Evolutionary conservation across 2,113 vertebrate genomes (phyloP).

Genomic region (Alethe castanea): DNA sequence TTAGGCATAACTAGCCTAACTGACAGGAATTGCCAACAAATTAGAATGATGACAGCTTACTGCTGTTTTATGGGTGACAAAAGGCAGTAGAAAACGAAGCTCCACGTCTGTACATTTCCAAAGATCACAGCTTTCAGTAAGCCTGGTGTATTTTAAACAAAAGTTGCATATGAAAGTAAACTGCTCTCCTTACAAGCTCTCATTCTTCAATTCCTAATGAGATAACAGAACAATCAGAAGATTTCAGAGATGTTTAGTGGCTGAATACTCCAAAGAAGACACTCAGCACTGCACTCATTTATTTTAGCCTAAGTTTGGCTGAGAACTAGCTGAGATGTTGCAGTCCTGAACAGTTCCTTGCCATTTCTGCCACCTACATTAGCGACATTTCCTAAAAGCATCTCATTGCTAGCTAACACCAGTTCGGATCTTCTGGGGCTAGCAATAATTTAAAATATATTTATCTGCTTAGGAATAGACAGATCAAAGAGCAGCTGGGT

Average conservation of each 20-base stretch:
- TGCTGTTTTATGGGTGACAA: not conserved
- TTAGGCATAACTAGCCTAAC: not conserved
- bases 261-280: not conserved
- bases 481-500: slow-evolving; percentile 13
- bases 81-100: not conserved
- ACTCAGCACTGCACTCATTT: not conserved
- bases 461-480: slow-evolving; percentile 30
- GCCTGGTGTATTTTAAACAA: not conserved
- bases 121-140: not conserved
- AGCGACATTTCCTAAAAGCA: slow-evolving; percentile 6
- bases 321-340: not conserved
- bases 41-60: not conserved
- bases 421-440: not conserved
- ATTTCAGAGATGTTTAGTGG: not conserved
- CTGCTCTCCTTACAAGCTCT: fast-evolving
- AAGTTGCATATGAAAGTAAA: not conserved
- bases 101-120: not conserved
- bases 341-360: not conserved
- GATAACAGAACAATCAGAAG: not conserved
- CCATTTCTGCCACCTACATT: not conserved
- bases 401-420: not conserved
- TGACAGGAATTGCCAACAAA: not conserved
- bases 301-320: not conserved
- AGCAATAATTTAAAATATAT: slow-evolving; percentile 57
- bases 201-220: not conserved